A percentile compares a stretch with the other conserved stretches of the same genome.
phyloP scores from a whole-genome alignment of 2,888 invertebrate species.

The Phania funesta region DNA sequence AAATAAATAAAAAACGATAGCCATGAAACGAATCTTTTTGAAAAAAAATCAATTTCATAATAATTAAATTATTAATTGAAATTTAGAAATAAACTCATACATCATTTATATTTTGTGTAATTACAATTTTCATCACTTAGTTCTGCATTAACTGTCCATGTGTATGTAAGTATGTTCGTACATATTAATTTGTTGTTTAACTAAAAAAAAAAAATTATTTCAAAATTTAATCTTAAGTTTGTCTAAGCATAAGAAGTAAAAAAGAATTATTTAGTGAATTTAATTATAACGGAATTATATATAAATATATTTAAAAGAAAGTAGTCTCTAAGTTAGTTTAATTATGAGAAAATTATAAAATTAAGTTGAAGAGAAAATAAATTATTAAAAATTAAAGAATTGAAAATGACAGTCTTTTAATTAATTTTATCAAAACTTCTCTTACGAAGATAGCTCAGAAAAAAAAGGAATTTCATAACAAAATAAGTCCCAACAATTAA shows the following conservation, averaged over 20 bases:
- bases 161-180: neutral
- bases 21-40: conserved; percentile 49
- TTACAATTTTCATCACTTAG: neutral
- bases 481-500: no score
- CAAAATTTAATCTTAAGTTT: conserved; percentile 24
- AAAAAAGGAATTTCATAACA: neutral
- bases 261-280: conserved; percentile 28
- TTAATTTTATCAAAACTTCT: neutral
- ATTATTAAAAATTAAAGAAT: conserved; percentile 46
- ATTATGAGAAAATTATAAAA: conserved; percentile 45
- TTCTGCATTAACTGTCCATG: neutral
- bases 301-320: conserved; percentile 32
- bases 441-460: no score
- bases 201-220: neutral
- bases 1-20: conserved; percentile 31
- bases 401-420: conserved; percentile 25
- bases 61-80: conserved; percentile 16
- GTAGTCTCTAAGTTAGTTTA: conserved; percentile 53
- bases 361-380: conserved; percentile 37
- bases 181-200: conserved; percentile 2
- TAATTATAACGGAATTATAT: conserved; percentile 40
- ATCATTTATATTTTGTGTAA: neutral
- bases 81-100: neutral
- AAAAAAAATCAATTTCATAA: conserved; percentile 19
- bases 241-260: neutral